phyloP scores from a whole-genome alignment of 2,888 invertebrate species.

The Chymomyza procnemis region DNA sequence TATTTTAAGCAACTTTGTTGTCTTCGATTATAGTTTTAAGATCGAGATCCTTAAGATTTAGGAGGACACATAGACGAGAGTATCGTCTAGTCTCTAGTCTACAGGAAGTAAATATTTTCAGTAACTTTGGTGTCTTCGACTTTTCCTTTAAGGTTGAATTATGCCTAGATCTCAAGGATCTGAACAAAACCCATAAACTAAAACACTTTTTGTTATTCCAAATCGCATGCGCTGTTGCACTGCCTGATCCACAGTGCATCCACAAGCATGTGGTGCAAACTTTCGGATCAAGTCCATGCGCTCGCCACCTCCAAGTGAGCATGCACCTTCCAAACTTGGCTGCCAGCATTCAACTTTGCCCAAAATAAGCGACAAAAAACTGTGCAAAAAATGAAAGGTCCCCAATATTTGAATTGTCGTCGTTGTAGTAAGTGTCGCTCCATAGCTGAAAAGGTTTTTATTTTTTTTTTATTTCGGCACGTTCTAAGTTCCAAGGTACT shows the following conservation, averaged over 20 bases:
- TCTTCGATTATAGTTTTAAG: no score
- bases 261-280: not conserved
- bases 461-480: no score
- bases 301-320: not conserved
- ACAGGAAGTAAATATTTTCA: no score
- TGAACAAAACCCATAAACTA: no score
- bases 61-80: no score
- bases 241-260: not conserved
- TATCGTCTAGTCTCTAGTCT: no score
- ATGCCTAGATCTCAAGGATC: no score
- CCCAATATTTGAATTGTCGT: conserved; percentile 13
- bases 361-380: conserved; percentile 11
- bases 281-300: not conserved
- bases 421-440: conserved; percentile 28
- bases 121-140: no score
- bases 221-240: not conserved
- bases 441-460: conserved; percentile 30
- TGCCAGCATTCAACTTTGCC: not conserved
- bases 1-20: no score
- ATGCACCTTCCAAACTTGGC: not conserved
- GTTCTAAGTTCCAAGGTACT: not conserved
- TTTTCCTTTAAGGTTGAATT: no score
- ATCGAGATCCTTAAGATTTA: no score
- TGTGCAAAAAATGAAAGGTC: conserved; percentile 51
- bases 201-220: no score